Evolutionary conservation across 2,797 vertebrate genomes (phyloP).

Genomic region (Sebastes miniatus): DNA sequence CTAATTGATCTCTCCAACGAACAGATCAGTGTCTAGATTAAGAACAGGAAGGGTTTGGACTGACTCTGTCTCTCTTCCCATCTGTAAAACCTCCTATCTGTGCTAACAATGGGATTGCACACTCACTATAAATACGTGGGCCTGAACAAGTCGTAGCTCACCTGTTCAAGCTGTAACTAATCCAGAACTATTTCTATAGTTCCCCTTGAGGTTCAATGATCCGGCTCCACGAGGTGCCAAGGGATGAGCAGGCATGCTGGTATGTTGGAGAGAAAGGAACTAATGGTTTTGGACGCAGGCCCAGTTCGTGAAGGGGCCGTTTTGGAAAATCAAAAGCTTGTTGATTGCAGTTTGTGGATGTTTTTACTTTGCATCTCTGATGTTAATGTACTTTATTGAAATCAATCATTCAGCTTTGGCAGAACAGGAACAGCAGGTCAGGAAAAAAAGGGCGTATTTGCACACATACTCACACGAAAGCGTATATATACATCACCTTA

Average conservation of each 20-base stretch:
- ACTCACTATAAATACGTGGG: slow-evolving; percentile 45
- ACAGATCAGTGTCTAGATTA: slow-evolving; percentile 46
- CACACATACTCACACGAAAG: background rate
- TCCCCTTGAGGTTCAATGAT: slow-evolving; percentile 48
- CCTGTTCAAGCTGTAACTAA: slow-evolving; percentile 68
- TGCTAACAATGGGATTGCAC: slow-evolving; percentile 65
- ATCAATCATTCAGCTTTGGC: background rate
- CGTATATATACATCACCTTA: background rate
- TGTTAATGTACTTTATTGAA: slow-evolving; percentile 8
- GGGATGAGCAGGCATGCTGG: slow-evolving; percentile 35
- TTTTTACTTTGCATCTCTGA: slow-evolving; percentile 22
- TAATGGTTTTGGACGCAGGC: slow-evolving; percentile 15
- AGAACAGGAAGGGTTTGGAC: slow-evolving; percentile 43
- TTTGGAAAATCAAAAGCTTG: slow-evolving; percentile 19
- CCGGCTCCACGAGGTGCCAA: slow-evolving; percentile 32
- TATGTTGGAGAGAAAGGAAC: background rate
- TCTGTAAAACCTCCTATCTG: slow-evolving; percentile 34
- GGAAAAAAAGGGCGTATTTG: background rate
- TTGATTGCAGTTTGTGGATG: slow-evolving; percentile 24
- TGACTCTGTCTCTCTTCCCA: background rate
- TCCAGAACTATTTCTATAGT: slow-evolving; percentile 56
- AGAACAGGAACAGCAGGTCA: background rate
- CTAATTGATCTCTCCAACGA: slow-evolving; percentile 16
- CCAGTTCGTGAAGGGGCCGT: background rate
- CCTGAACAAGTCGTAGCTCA: slow-evolving; percentile 54